Conservation (phyloP, 2,113 vertebrate genomes). For the Microcebus jonahi region DNA sequence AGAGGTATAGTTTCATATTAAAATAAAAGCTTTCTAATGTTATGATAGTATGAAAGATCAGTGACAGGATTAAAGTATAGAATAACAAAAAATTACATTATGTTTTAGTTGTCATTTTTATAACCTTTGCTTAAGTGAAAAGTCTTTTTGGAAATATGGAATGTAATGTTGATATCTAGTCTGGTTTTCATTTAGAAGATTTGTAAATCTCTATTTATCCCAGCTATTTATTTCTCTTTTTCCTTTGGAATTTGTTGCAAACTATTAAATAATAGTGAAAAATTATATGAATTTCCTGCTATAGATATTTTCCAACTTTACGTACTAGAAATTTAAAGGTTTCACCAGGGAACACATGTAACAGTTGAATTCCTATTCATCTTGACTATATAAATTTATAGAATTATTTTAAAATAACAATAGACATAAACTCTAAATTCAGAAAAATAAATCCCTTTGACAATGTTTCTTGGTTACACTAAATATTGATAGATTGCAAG, state of each 20-base stretch:
- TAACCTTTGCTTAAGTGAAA: conserved; percentile 27
- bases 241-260: neutral
- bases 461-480: neutral
- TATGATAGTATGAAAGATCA: neutral
- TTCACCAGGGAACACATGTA: neutral
- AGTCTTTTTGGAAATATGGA: neutral
- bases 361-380: neutral
- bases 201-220: neutral
- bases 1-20: neutral
- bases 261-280: neutral
- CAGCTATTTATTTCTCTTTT: neutral
- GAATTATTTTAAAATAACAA: neutral
- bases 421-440: neutral
- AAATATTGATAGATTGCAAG: neutral
- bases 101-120: neutral
- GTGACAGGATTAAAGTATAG: neutral
- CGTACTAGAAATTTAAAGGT: neutral
- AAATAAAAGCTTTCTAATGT: conserved; percentile 13
- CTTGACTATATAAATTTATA: neutral
- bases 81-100: neutral
- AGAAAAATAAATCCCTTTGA: neutral
- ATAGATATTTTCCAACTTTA: neutral
- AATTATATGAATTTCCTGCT: neutral
- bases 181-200: neutral
- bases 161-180: neutral